Evolutionary conservation across 2,797 vertebrate genomes (phyloP).

Genomic region (Periparus ater): DNA sequence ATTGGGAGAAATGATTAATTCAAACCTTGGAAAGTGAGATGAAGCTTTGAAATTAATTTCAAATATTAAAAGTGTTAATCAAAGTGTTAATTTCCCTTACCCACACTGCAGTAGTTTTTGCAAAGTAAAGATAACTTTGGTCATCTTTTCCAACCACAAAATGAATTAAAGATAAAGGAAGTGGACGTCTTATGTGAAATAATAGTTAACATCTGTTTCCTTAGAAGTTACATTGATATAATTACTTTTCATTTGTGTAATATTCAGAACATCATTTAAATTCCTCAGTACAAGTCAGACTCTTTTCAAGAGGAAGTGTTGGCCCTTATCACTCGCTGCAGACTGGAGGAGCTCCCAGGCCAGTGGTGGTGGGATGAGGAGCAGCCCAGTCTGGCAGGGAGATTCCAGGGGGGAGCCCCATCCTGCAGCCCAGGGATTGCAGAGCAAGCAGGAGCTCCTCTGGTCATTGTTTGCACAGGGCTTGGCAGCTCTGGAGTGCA

Average conservation of each 20-base stretch:
- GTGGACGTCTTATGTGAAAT: background rate
- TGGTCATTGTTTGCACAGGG: background rate
- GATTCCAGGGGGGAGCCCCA: background rate
- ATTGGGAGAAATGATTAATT: background rate
- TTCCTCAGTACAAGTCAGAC: background rate
- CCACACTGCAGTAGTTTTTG: background rate
- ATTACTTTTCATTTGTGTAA: background rate
- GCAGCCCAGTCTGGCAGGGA: background rate
- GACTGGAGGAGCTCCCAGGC: background rate
- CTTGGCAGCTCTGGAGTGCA: background rate
- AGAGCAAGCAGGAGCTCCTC: background rate
- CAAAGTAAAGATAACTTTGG: background rate
- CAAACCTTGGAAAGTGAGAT: background rate
- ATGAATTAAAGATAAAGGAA: background rate
- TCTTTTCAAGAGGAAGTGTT: background rate
- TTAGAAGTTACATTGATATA: background rate
- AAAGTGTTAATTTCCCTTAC: background rate
- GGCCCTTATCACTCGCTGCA: rapidly evolving
- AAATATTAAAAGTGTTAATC: background rate
- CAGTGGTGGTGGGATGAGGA: background rate
- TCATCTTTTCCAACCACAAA: background rate
- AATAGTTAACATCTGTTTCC: background rate
- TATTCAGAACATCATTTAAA: background rate
- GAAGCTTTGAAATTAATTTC: background rate
- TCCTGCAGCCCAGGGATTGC: background rate